A percentile compares a stretch with the other conserved stretches of the same genome.
Evolutionary conservation across 2,888 invertebrate genomes (phyloP).

Genomic region (Selenia dentaria): DNA sequence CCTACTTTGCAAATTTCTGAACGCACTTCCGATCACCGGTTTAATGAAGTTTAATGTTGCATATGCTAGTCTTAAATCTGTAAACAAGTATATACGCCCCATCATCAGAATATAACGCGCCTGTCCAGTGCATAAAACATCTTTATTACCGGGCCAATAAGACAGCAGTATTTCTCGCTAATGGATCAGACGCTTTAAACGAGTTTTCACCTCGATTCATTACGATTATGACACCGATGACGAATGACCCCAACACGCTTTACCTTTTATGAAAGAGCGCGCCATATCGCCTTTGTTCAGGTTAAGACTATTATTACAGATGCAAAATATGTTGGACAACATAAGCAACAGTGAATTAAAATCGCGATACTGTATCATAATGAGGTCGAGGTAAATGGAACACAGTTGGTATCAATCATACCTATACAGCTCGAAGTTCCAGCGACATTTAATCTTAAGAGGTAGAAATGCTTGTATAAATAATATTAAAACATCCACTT

Average conservation of each 20-base stretch:
- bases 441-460: background rate
- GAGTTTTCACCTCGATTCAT: slow-evolving; percentile 53
- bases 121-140: slow-evolving; percentile 15
- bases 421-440: slow-evolving; percentile 1
- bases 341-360: slow-evolving; percentile 32
- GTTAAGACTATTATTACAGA: slow-evolving; percentile 22
- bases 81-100: background rate
- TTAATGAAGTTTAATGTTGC: background rate
- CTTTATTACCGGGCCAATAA: slow-evolving; percentile 30
- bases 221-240: slow-evolving; percentile 48
- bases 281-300: slow-evolving; percentile 15
- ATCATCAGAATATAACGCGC: slow-evolving; percentile 17
- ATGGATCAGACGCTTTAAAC: slow-evolving; percentile 35
- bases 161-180: slow-evolving; percentile 32
- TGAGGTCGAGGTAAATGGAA: slow-evolving; percentile 37
- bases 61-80: too few species aligned
- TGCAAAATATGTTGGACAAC: slow-evolving; percentile 24
- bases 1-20: background rate
- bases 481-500: slow-evolving; percentile 40
- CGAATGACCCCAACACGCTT: slow-evolving; percentile 24
- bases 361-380: slow-evolving; percentile 29
- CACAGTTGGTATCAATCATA: slow-evolving; percentile 24
- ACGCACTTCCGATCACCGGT: slow-evolving; percentile 2
- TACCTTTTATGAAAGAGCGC: slow-evolving; percentile 7
- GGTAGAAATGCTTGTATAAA: slow-evolving; percentile 7